phyloP scores from a whole-genome alignment of 2,888 invertebrate species.

The Stratiomys singularior region DNA sequence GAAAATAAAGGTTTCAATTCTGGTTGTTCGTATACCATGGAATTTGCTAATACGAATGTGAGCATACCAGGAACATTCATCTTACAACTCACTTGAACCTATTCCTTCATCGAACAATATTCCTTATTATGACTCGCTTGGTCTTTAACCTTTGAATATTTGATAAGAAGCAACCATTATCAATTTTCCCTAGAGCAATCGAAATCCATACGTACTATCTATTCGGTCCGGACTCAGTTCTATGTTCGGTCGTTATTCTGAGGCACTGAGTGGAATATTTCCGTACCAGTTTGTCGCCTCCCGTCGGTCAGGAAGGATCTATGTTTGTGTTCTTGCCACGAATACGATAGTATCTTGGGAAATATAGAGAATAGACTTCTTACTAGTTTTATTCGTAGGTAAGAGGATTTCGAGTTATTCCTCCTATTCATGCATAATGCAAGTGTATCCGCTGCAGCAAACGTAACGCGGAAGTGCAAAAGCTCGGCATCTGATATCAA shows the following conservation, averaged over 20 bases:
- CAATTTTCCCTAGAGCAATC: slow-evolving; percentile 16
- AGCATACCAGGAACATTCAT: too few species aligned
- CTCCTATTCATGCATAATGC: not conserved
- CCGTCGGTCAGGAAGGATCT: slow-evolving; percentile 53
- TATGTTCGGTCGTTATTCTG: slow-evolving; percentile 1
- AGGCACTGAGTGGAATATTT: not conserved
- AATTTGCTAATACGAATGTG: too few species aligned
- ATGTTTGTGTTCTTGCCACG: slow-evolving; percentile 28
- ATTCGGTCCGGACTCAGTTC: slow-evolving; percentile 4
- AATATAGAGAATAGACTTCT: not conserved
- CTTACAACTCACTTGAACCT: too few species aligned
- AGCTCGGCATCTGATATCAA: not conserved
- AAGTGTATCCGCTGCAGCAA: not conserved
- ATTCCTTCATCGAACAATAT: too few species aligned
- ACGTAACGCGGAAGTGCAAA: not conserved
- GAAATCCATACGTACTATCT: slow-evolving; percentile 19
- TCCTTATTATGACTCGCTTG: not conserved
- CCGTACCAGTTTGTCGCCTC: slow-evolving; percentile 52
- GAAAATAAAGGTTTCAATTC: too few species aligned
- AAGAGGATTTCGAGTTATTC: not conserved
- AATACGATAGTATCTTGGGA: not conserved
- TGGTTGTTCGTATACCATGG: too few species aligned
- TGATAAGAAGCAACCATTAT: slow-evolving; percentile 32
- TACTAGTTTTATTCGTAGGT: not conserved
- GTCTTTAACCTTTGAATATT: slow-evolving; percentile 42